Base-by-base conservation (phyloP, 2,113 vertebrate species). In the Solea senegalensis region DNA sequence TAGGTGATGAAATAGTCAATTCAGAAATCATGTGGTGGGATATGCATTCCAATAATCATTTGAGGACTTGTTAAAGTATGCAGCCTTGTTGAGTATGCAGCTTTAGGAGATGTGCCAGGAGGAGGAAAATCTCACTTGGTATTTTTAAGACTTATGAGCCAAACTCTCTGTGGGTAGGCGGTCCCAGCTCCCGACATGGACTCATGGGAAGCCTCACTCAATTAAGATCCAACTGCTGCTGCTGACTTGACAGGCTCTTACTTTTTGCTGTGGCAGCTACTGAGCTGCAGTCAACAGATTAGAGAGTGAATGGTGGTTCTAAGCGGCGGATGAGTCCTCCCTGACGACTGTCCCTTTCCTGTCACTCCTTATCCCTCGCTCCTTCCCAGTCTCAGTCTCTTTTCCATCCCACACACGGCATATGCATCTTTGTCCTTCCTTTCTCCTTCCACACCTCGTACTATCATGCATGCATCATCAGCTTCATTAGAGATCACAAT, bases 211-310 rank as follows among this genome's bases (percentile, higher is more conserved):
- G 27, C 58, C 69, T 71, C 65, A n/a, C 59, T 86, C 72, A 81
- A 81, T 88, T 83, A 88, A 80, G 80, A 84, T 76, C 76, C 79
- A 74, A 78, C 60, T 48, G 76, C 79, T 56, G 68, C 76, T 16
- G 78, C 76, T 2, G 57, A 67, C 53, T 66, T 72, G 64, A 86
- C 67, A 76, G 62, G 52, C 79, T 73, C 67, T 66, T 68, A 66
- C 65, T 62, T 81, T 81, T 16, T 40, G 40, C 60, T 9, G 40
- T 65, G 74, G 76, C 79, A 68, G 67, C 34, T 39, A 27, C 76
- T 39, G 76, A 70, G 84, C 86, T 88, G 80, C 60, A 57, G 83
- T 75, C 65, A 50, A 45, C 72, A 85, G 83, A 86, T 83, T 87
- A 81, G 69, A 70, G 76, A 83, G 77, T 81, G 74, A 84, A 69